Percentiles rank a stretch among this genome's conserved stretches.
These are phyloP conservation scores for Stegodyphus dumicola DNA, from an alignment of 1,140 invertebrate genomes.

Conservation along the genomic window DNA sequence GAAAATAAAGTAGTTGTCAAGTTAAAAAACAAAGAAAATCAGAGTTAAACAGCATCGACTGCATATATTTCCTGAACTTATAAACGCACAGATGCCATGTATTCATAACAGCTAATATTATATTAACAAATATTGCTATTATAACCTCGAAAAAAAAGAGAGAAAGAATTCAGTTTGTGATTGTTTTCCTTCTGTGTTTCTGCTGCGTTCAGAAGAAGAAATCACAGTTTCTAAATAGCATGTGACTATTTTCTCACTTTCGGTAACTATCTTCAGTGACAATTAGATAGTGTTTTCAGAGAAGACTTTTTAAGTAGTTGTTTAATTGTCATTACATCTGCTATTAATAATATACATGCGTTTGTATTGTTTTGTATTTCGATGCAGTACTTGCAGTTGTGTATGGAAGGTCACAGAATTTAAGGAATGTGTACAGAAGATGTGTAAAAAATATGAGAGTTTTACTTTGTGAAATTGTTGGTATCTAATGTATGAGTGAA, in stretches of 20 bases:
- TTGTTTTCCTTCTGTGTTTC: neutral
- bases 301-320: slow-evolving; percentile 17
- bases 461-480: too few species aligned
- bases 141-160: slow-evolving; percentile 16
- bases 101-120: neutral
- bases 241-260: neutral
- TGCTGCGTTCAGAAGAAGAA: neutral
- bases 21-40: neutral
- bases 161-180: slow-evolving; percentile 9
- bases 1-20: neutral
- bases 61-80: slow-evolving; percentile 36
- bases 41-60: slow-evolving; percentile 11
- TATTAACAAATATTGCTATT: slow-evolving; percentile 17
- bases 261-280: neutral
- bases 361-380: slow-evolving; percentile 21
- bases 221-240: neutral
- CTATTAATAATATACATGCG: slow-evolving; percentile 7
- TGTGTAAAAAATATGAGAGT: too few species aligned
- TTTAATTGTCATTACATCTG: slow-evolving; percentile 25
- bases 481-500: too few species aligned
- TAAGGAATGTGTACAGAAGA: too few species aligned
- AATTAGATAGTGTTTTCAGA: neutral
- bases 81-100: slow-evolving; percentile 41
- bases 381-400: too few species aligned
- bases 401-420: too few species aligned